Evolutionary conservation across 1,140 invertebrate species (phyloP), one percentile per base, ranked within the genome.

Genomic region (Macrotrachela quadricornifera): DNA sequence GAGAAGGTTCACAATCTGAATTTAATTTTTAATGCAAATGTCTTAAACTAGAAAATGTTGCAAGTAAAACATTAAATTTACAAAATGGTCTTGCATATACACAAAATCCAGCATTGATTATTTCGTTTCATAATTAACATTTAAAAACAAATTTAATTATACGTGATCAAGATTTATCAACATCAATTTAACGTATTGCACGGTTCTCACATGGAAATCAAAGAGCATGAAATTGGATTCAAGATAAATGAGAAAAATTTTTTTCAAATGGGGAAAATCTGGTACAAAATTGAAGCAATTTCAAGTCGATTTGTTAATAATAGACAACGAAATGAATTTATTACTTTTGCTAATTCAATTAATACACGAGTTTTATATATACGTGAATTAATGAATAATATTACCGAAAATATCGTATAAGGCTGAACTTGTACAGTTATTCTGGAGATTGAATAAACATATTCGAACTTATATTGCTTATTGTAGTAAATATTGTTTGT

Each of bases 171-270:
- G 38, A 6, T 40, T 13, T 14, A 17, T 11, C 45, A 39, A 17
- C 36, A 16, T 41, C 45, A 12, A 46, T 52, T 40, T 18, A 44
- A 39, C 46, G 46, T 48, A 37, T 53, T 37, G 3, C 36, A 18
- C 21, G 13, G 2, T 40, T 41, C 2, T 44, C 51, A 18, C 21
- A 13, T 13, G 51, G 51, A 17, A 15, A 46, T 15, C 21, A 21
- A 38, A 12, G 46, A 16, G 46, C 46, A 10, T 53, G 51, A 44
- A 39, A 40, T n/a, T 53, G 46, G 13, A 18, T 53, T 0, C 46
- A 53, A 40, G 36, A 53, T 46, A 53, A 53, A 30, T 53, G 43
- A 30, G 10, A 53, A 16, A 40, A 21, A 18, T 53, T 1, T 53
- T 42, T 38, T 1, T 44, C 30, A 51, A 45, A 42, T 44, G n/a